Conservation (phyloP, 2,113 vertebrate species). For the Protomyctophum bolini region DNA sequence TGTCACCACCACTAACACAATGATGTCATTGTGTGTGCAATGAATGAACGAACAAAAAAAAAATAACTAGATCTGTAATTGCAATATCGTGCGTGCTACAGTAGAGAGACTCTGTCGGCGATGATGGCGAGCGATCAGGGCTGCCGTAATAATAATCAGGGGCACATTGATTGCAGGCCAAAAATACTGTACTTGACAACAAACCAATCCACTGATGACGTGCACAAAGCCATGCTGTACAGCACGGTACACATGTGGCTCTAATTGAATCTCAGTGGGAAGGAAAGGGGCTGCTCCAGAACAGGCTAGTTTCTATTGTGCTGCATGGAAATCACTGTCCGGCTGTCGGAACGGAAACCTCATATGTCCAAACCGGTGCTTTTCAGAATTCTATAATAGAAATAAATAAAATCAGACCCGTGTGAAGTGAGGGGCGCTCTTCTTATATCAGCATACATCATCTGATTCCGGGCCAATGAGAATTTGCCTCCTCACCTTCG, state of each 20-base stretch:
- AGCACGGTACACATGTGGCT: too few species aligned
- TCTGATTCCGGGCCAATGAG: too few species aligned
- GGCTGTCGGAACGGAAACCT: too few species aligned
- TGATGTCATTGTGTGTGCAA: slow-evolving; percentile 23
- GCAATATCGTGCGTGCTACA: neutral
- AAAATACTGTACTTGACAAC: neutral
- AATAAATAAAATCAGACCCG: neutral
- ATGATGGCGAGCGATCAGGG: slow-evolving; percentile 13
- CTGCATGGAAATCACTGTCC: slow-evolving; percentile 3
- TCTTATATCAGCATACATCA: too few species aligned
- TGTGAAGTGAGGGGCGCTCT: too few species aligned
- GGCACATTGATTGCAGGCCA: slow-evolving; percentile 16
- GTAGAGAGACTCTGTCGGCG: neutral
- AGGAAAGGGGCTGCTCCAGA: slow-evolving; percentile 15
- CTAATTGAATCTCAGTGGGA: too few species aligned
- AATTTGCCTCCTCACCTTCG: too few species aligned
- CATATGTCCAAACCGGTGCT: too few species aligned
- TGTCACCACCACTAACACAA: slow-evolving; percentile 22
- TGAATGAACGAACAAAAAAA: slow-evolving; percentile 20
- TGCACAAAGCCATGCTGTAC: neutral
- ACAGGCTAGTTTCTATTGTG: slow-evolving; percentile 22
- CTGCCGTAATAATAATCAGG: slow-evolving; percentile 44
- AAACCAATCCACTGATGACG: slow-evolving; percentile 26
- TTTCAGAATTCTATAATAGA: too few species aligned
- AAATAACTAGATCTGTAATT: slow-evolving; percentile 19